Base-by-base conservation (phyloP, 2,888 invertebrate genomes). In the Erebia ligea region DNA sequence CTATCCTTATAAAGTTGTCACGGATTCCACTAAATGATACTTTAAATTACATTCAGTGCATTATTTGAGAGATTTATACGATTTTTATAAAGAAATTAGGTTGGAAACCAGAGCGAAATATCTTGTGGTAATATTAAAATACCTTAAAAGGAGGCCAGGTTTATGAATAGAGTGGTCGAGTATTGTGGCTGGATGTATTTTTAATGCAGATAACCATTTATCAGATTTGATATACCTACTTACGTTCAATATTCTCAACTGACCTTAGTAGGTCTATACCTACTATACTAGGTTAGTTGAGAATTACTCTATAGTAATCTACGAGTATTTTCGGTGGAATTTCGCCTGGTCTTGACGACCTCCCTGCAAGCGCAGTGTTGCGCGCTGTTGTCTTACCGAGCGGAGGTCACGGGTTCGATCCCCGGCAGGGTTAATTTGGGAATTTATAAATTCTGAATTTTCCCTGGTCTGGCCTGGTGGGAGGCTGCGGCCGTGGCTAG, bases 71-170 rank as follows among this genome's bases (percentile, higher is more conserved):
- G 89, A 90, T 90, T 90, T 89, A 90, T 89, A 85, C 73, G 86
- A 85, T 80, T 87, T 87, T 88, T 78, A 89, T 88, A 88, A 82
- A 88, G 88, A 87, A 79, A 85, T 85, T 81, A 82, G 81, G 80
- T 45, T 58, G 58, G 58, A 57, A 48, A 58, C 67, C 34, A 61
- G 34, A 52, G 61, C 52, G 40, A 48, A 67, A 11, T n/a, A 19
- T 58, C 6, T 67, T 25, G 25, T 59, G 45, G 59, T 58, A 66
- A 58, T 63, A 58, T 63, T 54, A 21, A 54, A 67, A 15, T n/a
- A 15, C 19, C 19, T 52, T 61, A 61, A 61, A 61, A 70, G 45
- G 45, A 61, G 61, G 61, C 61, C 45, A 61, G 45, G 45, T 21
- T 62, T 48, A 62, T 62, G 69, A 67, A 67, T 65, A 34, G 34